Evolutionary conservation across 37 sponge, comb jelly and placozoan species (phyloP).

Genomic region (Amphimedon queenslandica): DNA sequence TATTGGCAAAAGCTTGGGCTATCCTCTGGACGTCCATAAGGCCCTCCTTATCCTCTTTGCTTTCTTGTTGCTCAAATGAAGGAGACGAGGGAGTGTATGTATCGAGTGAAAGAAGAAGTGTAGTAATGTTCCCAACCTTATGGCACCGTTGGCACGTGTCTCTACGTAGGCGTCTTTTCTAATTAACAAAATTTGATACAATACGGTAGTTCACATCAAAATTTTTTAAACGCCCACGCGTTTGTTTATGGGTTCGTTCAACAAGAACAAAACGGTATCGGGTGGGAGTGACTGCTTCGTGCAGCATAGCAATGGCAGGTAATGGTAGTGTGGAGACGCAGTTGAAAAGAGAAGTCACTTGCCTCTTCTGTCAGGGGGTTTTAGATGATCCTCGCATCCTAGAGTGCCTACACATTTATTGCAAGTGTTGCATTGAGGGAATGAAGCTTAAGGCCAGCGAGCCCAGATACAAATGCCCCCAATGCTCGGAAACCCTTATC

Average conservation of each 20-base stretch:
- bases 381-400: slow-evolving; percentile 1
- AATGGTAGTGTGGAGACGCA: too few relatives aligned
- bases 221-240: too few relatives aligned
- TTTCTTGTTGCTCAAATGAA: not conserved
- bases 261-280: too few relatives aligned
- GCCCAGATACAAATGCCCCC: not conserved
- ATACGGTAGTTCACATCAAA: too few relatives aligned
- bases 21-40: slow-evolving; percentile 49
- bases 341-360: not conserved
- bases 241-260: too few relatives aligned
- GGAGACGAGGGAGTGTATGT: not conserved
- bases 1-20: slow-evolving; percentile 31
- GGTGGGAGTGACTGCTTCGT: too few relatives aligned
- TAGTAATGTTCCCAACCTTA: not conserved
- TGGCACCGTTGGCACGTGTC: too few relatives aligned
- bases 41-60: too few relatives aligned
- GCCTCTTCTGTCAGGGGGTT: not conserved
- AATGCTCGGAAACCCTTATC: not conserved
- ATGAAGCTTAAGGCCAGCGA: not conserved
- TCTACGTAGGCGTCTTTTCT: too few relatives aligned
- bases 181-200: too few relatives aligned
- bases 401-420: not conserved
- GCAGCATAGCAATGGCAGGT: too few relatives aligned
- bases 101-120: not conserved
- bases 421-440: slow-evolving; percentile 4